A percentile compares a stretch with the other conserved stretches of the same genome.
Evolutionary conservation across 2,113 vertebrate species (phyloP).

Genomic region (Neolamprologus ventralis): DNA sequence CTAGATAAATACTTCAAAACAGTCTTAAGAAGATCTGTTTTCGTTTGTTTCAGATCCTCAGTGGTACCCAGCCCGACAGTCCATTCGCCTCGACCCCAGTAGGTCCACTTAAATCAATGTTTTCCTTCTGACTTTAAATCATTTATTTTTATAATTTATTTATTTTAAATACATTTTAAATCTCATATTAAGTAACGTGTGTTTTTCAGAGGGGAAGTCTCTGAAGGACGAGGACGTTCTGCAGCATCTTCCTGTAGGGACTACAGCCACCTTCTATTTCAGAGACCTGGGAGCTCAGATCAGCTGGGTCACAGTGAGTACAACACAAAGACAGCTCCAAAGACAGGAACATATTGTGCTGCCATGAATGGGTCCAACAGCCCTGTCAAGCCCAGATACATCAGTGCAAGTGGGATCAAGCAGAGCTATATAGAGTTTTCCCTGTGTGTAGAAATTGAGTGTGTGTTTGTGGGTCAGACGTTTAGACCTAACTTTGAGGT

Average conservation of each 20-base stretch:
- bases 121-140: neutral
- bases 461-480: neutral
- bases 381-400: neutral
- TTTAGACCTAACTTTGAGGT: neutral
- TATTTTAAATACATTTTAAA: neutral
- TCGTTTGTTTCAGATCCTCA: constrained; percentile 78
- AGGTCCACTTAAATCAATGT: constrained; percentile 44
- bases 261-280: constrained; percentile 93
- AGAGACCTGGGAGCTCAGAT: constrained; percentile 92
- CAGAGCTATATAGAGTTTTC: neutral
- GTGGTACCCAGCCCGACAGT: constrained; percentile 90
- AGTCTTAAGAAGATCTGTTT: neutral
- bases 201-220: constrained; percentile 82
- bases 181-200: neutral
- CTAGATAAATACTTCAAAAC: neutral
- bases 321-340: neutral
- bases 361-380: neutral
- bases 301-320: constrained; percentile 93
- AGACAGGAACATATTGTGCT: neutral
- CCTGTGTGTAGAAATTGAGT: neutral
- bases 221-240: constrained; percentile 90
- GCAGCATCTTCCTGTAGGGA: constrained; percentile 91
- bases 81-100: constrained; percentile 89
- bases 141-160: neutral
- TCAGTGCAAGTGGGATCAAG: neutral